These are phyloP conservation scores for Phengaris arion DNA, from an alignment of 2,888 invertebrate genomes.

Conservation along the genomic window DNA sequence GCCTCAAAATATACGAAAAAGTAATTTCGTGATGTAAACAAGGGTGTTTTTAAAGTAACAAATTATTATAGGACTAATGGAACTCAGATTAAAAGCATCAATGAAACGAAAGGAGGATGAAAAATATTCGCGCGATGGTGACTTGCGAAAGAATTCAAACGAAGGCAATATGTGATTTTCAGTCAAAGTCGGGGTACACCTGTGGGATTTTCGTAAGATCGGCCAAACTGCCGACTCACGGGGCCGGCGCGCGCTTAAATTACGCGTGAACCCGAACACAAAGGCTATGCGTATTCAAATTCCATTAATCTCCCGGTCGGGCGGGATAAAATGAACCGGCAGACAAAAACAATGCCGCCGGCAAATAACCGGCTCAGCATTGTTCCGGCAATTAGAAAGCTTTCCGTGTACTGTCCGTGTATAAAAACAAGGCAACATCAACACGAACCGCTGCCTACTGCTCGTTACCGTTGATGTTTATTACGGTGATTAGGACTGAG, in stretches of 20 bases:
- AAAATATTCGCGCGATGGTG: slow-evolving; percentile 50
- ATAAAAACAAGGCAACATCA: slow-evolving; percentile 79
- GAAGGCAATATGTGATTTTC: slow-evolving; percentile 54
- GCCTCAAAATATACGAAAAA: slow-evolving; percentile 49
- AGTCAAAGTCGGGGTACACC: slow-evolving; percentile 56
- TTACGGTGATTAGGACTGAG: slow-evolving; percentile 78
- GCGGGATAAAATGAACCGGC: slow-evolving; percentile 78
- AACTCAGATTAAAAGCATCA: slow-evolving; percentile 29
- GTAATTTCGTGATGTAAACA: slow-evolving; percentile 40
- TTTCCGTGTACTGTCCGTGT: slow-evolving; percentile 79
- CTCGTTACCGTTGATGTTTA: slow-evolving; percentile 79
- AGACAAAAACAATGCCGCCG: slow-evolving; percentile 80
- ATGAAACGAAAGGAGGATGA: slow-evolving; percentile 46
- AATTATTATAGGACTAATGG: slow-evolving; percentile 29
- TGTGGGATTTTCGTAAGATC: slow-evolving; percentile 62
- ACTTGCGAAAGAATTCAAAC: slow-evolving; percentile 46
- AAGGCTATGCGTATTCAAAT: slow-evolving; percentile 80
- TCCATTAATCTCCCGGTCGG: slow-evolving; percentile 76
- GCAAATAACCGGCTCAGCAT: slow-evolving; percentile 79
- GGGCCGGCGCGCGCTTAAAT: slow-evolving; percentile 73
- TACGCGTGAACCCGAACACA: slow-evolving; percentile 78
- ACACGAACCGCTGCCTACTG: slow-evolving; percentile 78
- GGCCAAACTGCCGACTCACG: slow-evolving; percentile 71
- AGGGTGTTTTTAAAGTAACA: slow-evolving; percentile 36
- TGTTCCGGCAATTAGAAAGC: slow-evolving; percentile 81